Base-by-base conservation (phyloP, 2,888 invertebrate genomes). In the Drosophila suboccidentalis region DNA sequence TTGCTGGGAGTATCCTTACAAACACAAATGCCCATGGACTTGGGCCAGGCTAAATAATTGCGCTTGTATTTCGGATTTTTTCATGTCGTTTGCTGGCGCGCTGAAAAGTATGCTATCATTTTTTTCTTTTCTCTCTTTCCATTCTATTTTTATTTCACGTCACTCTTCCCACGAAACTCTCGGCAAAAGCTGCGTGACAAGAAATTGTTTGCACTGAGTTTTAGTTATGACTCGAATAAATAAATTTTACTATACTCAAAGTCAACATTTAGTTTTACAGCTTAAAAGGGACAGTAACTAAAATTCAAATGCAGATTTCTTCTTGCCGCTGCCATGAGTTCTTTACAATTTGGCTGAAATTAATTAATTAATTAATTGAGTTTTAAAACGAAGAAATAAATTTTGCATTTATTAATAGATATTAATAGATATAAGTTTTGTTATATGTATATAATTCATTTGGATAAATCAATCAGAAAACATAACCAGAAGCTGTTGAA, bases 71-170 rank as follows among this genome's bases (percentile, higher is more conserved):
- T 72, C 53, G 70, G 57, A 63, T 68, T 74, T 57, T 43, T 75
- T 62, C 41, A 44, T 68, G 46, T 50, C 46, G 41, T 57, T 58
- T 58, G 54, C 36, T 50, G 22, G 62, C 38, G 58, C 73, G 57
- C 74, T 79, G 34, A 81, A 81, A 79, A 78, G 79, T 79, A 71
- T 79, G 82, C 79, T 78, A 74, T 78, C 32, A 63, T 78, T 71
- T 78, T 68, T 57, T 39, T 49, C 9, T n/a, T 2, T n/a, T n/a
- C 38, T n/a, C 38, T n/a, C 4, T 13, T 43, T 8, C 11, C 17
- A 4, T 32, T 17, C 4, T 26, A 29, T 29, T 13, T 29, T n/a
- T 10, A 26, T 36, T 6, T 17, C 13, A 1, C 9, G 9, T 22
- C 22, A 1, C 11, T n/a, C 13, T n/a, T 6, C 9, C 15, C 9